Conservation (phyloP, 2,888 invertebrate species). For the Scaptomyza flava region DNA sequence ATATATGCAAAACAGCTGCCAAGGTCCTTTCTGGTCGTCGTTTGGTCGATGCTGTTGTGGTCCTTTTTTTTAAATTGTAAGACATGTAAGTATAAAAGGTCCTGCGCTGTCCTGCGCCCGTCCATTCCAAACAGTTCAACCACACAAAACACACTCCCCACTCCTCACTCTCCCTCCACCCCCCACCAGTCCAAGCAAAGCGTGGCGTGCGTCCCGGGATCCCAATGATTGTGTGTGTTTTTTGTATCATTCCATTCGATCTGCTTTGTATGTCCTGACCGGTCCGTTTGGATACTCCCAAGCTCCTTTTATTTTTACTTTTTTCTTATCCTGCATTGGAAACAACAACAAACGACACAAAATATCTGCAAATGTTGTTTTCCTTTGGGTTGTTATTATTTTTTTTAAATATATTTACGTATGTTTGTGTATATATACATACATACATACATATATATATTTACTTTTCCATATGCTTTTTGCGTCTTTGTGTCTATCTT, state of each 20-base stretch:
- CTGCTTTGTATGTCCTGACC: constrained; percentile 66
- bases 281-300: constrained; percentile 50
- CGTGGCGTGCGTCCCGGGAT: constrained; percentile 59
- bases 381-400: constrained; percentile 81
- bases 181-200: constrained; percentile 39
- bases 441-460: no score
- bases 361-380: constrained; percentile 80
- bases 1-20: constrained; percentile 69
- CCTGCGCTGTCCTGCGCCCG: constrained; percentile 61
- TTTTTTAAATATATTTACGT: constrained; percentile 34
- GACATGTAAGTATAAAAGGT: constrained; percentile 81
- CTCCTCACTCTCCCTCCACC: constrained; percentile 64
- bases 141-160: constrained; percentile 3
- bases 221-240: constrained; percentile 55
- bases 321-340: neutral
- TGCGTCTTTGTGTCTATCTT: constrained; percentile 5
- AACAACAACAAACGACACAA: constrained; percentile 35
- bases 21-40: constrained; percentile 65
- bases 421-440: constrained; percentile 44
- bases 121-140: constrained; percentile 14
- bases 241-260: constrained; percentile 72
- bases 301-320: neutral
- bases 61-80: constrained; percentile 77
- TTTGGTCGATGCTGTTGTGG: constrained; percentile 40
- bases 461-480: constrained; percentile 53